A percentile compares a stretch with the other conserved stretches of the same genome.
phyloP scores from a whole-genome alignment of 2,888 invertebrate species.

The Chalcosyrphus nemorum region DNA sequence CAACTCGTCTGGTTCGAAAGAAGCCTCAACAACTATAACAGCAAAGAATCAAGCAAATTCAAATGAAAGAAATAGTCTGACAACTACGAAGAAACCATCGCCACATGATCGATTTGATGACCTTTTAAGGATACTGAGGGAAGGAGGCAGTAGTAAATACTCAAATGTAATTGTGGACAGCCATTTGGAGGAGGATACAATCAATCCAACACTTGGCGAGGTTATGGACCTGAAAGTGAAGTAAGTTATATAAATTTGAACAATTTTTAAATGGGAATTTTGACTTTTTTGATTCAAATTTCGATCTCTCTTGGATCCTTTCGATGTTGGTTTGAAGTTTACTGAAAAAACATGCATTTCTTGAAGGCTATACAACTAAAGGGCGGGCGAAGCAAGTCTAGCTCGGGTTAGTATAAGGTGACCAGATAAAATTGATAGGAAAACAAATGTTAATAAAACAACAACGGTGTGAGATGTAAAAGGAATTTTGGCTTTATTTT shows the following conservation, averaged over 20 bases:
- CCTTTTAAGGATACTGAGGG: slow-evolving; percentile 76
- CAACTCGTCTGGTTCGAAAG: slow-evolving; percentile 82
- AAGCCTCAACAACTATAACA: slow-evolving; percentile 80
- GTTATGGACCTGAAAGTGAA: slow-evolving; percentile 84
- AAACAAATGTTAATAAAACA: too few species aligned
- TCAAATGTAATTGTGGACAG: slow-evolving; percentile 82
- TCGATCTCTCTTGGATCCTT: too few species aligned
- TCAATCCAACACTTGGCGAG: slow-evolving; percentile 88
- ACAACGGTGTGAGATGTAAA: too few species aligned
- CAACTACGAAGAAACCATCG: slow-evolving; percentile 78
- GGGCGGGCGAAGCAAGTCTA: too few species aligned
- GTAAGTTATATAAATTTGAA: slow-evolving; percentile 78
- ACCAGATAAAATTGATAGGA: too few species aligned
- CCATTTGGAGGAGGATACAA: slow-evolving; percentile 83
- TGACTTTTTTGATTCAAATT: too few species aligned
- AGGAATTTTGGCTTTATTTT: too few species aligned
- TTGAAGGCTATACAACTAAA: too few species aligned
- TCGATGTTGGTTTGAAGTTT: too few species aligned
- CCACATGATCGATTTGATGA: slow-evolving; percentile 81
- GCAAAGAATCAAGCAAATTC: slow-evolving; percentile 74
- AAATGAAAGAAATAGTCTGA: slow-evolving; percentile 72
- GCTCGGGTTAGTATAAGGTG: too few species aligned
- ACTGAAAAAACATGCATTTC: too few species aligned
- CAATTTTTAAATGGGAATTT: too few species aligned
- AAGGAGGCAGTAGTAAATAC: slow-evolving; percentile 76